Evolutionary conservation across 2,888 invertebrate species (phyloP).

Genomic region (Belgica antarctica): DNA sequence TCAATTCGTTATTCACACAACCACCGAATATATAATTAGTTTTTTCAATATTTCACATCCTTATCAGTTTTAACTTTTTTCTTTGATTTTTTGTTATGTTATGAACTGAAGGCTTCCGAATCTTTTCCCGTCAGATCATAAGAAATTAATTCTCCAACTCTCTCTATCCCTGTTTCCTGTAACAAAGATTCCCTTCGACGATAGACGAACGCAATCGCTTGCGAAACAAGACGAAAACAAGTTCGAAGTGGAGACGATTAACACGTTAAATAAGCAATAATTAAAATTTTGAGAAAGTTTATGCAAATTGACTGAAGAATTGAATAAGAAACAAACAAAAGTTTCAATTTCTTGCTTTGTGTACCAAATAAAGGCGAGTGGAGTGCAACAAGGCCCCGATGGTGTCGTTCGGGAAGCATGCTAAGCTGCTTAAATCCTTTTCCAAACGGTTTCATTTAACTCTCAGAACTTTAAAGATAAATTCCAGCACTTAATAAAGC

Average conservation of each 20-base stretch:
- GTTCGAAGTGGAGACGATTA: neutral
- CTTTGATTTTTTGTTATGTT: too few species aligned
- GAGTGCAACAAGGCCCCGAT: neutral
- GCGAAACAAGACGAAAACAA: neutral
- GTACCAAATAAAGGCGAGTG: neutral
- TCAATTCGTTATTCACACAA: slow-evolving; percentile 9
- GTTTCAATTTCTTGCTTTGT: neutral
- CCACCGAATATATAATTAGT: slow-evolving; percentile 10
- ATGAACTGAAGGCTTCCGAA: too few species aligned
- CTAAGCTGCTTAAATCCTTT: too few species aligned
- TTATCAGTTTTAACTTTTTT: neutral
- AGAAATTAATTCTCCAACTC: too few species aligned
- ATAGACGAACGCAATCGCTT: too few species aligned
- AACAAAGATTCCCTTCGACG: too few species aligned
- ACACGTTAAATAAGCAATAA: slow-evolving; percentile 6
- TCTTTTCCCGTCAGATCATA: too few species aligned
- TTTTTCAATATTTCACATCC: neutral
- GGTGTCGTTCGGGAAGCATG: too few species aligned
- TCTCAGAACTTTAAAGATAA: too few species aligned
- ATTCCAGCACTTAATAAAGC: too few species aligned
- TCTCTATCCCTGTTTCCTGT: too few species aligned
- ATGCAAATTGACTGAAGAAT: neutral
- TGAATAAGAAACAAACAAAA: neutral
- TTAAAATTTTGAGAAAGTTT: neutral
- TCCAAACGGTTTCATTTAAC: too few species aligned